Evolutionary conservation across 2,797 vertebrate genomes (phyloP), one percentile per base, ranked within the genome.

Genomic region (Acipenser ruthenus): DNA sequence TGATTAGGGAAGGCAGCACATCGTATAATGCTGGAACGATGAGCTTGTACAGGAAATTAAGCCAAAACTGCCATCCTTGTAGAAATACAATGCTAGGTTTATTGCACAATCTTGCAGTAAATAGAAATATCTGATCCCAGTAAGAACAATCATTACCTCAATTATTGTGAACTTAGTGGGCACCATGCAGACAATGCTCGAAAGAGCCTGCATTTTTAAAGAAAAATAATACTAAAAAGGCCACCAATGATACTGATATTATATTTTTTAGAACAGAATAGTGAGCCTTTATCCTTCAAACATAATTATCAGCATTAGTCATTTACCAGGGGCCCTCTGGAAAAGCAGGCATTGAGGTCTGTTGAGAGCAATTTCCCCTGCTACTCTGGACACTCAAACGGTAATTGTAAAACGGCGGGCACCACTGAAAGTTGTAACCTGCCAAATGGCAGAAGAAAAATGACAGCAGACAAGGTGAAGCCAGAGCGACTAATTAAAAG

Each of bases 401-500:
- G 60, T 66, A 62, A 63, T 50, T 53, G 9, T 49, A 63, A 67
- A 67, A 61, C 10, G 12, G 18, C 10, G 23, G 49, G 53, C 9
- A 48, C 69, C 8, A 52, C 9, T 47, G 52, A 63, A 64, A 63
- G 47, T 11, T 50, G 48, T n/a, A 63, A 47, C 48, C 49, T 63
- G 23, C 49, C 49, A 60, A 15, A 63, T 61, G 59, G 11, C 12
- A 13, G 55, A 60, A 67, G 61, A 37, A 63, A 63, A 70, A 66
- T 56, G 59, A 49, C 64, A 66, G 11, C 11, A 65, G 68, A 65
- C 63, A 69, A 62, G 70, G 56, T 65, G 66, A 65, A 49, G 62
- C 66, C 63, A 63, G n/a, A 71, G 60, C 18, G 23, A 64, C 58
- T 65, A 70, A 67, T 70, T 71, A 71, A 71, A 71, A 68, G 53